A percentile compares a stretch with the other conserved stretches of the same genome.
Evolutionary conservation across 2,888 invertebrate genomes (phyloP).

Genomic region (Autographa gamma): DNA sequence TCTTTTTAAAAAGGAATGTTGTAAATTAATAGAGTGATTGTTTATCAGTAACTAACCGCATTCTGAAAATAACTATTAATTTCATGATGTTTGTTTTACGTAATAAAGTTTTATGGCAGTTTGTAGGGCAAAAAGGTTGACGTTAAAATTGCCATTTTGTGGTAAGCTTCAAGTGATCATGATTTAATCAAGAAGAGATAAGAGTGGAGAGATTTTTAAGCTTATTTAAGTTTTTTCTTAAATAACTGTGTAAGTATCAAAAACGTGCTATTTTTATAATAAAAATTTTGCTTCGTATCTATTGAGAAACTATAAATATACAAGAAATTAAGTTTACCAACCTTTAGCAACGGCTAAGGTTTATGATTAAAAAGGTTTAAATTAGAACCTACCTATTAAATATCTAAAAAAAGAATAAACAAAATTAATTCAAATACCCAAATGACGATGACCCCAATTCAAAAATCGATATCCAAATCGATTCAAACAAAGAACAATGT

Average conservation of each 20-base stretch:
- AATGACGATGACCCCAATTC: conserved; percentile 11
- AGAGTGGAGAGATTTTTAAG: no score
- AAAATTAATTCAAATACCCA: neutral
- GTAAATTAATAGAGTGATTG: neutral
- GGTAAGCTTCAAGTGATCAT: neutral
- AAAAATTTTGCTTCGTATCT: no score
- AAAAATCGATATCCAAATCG: conserved; percentile 25
- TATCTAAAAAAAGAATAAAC: neutral
- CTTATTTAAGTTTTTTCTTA: no score
- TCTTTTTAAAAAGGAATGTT: neutral
- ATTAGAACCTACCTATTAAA: neutral
- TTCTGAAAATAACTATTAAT: neutral
- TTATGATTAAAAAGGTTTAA: no score
- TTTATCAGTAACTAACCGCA: neutral
- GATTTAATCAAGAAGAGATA: neutral
- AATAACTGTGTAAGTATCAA: no score
- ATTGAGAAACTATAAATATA: no score
- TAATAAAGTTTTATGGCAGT: neutral
- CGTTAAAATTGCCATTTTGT: neutral
- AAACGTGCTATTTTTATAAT: no score
- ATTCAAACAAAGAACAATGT: conserved; percentile 30
- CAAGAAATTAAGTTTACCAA: no score
- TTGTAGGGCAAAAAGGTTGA: neutral
- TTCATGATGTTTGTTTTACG: neutral
- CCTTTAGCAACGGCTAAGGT: no score